A percentile compares a stretch with the other conserved stretches of the same genome.
Conservation (phyloP, 2,888 invertebrate genomes). For the Gisinianus flammeolus region DNA sequence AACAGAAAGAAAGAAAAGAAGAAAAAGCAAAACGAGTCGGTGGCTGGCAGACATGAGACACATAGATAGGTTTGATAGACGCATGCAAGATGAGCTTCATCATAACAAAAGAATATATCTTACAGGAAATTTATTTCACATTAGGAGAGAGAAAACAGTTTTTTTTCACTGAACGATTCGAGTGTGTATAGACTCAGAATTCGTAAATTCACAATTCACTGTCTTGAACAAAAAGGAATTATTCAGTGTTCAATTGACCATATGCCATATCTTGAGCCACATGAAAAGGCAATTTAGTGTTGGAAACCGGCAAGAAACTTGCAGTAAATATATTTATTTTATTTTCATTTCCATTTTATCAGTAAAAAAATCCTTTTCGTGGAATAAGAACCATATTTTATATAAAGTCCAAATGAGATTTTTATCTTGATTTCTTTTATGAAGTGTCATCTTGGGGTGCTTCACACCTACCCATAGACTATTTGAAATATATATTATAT, state of each 20-base stretch:
- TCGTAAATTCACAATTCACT: background rate
- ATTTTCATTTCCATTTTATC: constrained; percentile 22
- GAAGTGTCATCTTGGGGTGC: constrained; percentile 33
- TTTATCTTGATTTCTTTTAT: constrained; percentile 39
- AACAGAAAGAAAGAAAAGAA: too few relatives aligned
- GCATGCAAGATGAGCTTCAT: too few relatives aligned
- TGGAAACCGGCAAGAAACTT: constrained; percentile 28
- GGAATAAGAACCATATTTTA: constrained; percentile 36
- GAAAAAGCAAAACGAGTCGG: too few relatives aligned
- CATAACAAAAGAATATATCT: too few relatives aligned
- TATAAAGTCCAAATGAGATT: constrained; percentile 36
- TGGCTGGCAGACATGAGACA: too few relatives aligned
- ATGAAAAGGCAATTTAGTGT: constrained; percentile 26
- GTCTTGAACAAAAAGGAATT: background rate
- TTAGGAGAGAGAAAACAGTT: constrained; percentile 4
- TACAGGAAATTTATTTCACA: too few relatives aligned
- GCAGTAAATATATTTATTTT: constrained; percentile 22
- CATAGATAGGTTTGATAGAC: too few relatives aligned
- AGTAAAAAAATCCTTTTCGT: background rate
- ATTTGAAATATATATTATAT: too few relatives aligned
- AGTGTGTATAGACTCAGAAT: too few relatives aligned
- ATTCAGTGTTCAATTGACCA: constrained; percentile 27
- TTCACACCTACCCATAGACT: constrained; percentile 19
- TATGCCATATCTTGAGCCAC: constrained; percentile 20
- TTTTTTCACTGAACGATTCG: background rate